Conservation (phyloP, 2,888 invertebrate species). For the Tiliacea citrago region DNA sequence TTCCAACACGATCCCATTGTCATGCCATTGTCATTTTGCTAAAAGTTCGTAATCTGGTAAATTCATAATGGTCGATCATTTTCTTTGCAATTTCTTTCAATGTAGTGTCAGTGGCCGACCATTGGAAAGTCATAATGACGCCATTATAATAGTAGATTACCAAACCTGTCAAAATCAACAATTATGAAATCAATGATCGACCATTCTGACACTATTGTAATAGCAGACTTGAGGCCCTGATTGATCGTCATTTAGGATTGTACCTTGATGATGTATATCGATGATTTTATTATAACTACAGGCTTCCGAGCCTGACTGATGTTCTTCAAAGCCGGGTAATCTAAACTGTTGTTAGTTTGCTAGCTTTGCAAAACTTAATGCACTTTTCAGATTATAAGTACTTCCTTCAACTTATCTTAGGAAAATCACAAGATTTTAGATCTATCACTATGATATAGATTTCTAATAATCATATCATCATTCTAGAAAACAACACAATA, state of each 20-base stretch:
- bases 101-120: no score
- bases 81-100: no score
- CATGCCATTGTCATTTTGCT: no score
- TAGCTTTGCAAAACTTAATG: not conserved
- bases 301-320: conserved; percentile 3
- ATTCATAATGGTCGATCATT: no score
- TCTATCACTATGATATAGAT: not conserved
- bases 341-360: not conserved
- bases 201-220: no score
- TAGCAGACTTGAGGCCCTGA: no score
- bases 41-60: no score
- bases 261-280: conserved; percentile 12
- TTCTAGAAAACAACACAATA: not conserved
- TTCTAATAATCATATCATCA: not conserved
- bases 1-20: no score
- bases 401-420: not conserved
- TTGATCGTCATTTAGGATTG: conserved; percentile 26
- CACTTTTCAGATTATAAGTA: not conserved
- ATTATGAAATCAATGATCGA: no score
- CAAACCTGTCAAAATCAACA: no score
- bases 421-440: not conserved
- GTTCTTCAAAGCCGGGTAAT: not conserved
- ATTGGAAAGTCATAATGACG: no score
- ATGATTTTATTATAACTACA: conserved; percentile 13
- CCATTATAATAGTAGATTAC: no score